A percentile compares a stretch with the other conserved stretches of the same genome.
These are phyloP conservation scores for Aselliscus stoliczkanus DNA, from an alignment of 2,797 vertebrate species.

Conservation along the genomic window DNA sequence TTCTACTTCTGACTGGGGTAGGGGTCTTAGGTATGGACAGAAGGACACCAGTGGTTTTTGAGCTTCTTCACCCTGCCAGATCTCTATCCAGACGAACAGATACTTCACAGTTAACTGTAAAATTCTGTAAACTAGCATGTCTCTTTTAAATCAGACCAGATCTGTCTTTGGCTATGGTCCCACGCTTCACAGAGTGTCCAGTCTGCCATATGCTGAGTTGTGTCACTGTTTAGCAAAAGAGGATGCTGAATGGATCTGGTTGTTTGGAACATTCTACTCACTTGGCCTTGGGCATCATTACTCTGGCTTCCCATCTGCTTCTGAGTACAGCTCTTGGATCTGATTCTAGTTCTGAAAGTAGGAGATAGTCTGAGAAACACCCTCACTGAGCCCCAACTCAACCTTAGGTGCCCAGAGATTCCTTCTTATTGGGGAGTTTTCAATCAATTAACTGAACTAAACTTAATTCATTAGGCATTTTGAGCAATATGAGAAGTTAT, in stretches of 20 bases:
- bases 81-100: not conserved
- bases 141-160: not conserved
- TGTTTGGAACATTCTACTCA: slow-evolving; percentile 59
- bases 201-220: slow-evolving; percentile 52
- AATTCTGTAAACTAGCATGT: not conserved
- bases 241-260: slow-evolving; percentile 40
- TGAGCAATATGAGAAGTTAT: not conserved
- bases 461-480: not conserved
- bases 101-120: not conserved
- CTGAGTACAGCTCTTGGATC: slow-evolving; percentile 37
- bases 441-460: not conserved
- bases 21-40: not conserved
- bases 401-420: not conserved
- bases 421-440: not conserved
- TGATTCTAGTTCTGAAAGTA: slow-evolving; percentile 23
- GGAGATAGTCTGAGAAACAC: not conserved
- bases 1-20: not conserved
- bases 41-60: not conserved
- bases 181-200: slow-evolving; percentile 10
- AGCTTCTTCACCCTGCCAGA: not conserved
- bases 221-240: slow-evolving; percentile 61
- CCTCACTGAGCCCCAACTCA: not conserved
- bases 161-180: slow-evolving; percentile 15
- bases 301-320: slow-evolving; percentile 57
- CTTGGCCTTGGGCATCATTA: slow-evolving; percentile 14